Base-by-base conservation (phyloP, 2,797 vertebrate species). In the Schizopygopsis malacanthus region DNA sequence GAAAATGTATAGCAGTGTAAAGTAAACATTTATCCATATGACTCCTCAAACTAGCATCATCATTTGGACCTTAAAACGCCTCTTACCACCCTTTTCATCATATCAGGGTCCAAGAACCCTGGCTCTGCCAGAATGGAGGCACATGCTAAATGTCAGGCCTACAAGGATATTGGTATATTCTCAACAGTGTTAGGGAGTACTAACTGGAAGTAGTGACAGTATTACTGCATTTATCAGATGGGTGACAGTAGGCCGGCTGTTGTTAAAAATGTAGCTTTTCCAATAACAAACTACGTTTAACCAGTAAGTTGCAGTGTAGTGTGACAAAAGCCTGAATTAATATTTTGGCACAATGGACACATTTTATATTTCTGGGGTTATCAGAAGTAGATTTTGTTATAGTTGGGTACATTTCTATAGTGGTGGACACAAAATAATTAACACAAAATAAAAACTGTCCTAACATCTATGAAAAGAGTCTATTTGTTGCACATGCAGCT, bases 11-110 rank as follows among this genome's bases (percentile, higher is more conserved):
- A 94, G 91, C 90, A 89, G 85, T 88, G 90, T 92, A 95, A 94
- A 95, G 91, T 93, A 94, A 93, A 93, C 94, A 95, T 96, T 96
- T 96, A 95, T 96, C 94, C 89, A 87, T 93, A 91, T 93, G 92
- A 89, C 91, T 87, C 89, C 82, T 92, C 90, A 93, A 94, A 93
- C 91, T 89, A 92, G 86, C 91, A 89, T 90, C 92, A 93, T 94
- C 91, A 89, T 90, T 88, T 89, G 84, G 84, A 89, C 87, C 86
- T 86, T 94, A 90, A 92, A 84, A 86, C 56, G 81, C 80, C 85
- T 87, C 81, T 87, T 84, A 76, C 85, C 63, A 76, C 67, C 10
- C 75, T 54, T 80, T 87, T 85, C 33, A 87, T 90, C 82, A 86
- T 54, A 71, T 69, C 56, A 22, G 6, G 39, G 71, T 71, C 18